These are phyloP conservation scores for Cosmorhoe ocellata DNA, from an alignment of 2,888 invertebrate species.

Conservation along the genomic window DNA sequence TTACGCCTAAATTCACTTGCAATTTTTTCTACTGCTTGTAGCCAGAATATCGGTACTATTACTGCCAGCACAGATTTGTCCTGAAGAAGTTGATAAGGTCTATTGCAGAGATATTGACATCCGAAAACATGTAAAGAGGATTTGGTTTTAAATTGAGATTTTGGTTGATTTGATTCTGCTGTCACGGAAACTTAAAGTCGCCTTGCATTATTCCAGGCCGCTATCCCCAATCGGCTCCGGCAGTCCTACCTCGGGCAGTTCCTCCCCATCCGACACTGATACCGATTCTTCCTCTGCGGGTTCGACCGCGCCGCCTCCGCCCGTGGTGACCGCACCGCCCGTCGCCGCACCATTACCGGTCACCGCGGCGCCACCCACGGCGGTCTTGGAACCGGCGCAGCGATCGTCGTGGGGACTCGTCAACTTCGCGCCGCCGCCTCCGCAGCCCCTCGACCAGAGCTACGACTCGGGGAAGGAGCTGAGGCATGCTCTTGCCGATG, in stretches of 20 bases:
- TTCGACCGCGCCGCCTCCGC: constrained; percentile 81
- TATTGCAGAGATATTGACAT: no score
- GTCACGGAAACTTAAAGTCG: no score
- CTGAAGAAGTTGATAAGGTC: no score
- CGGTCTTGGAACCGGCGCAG: constrained; percentile 53
- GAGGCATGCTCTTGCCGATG: constrained; percentile 81
- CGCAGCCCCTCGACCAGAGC: constrained; percentile 63
- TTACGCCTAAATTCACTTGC: no score
- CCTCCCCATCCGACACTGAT: constrained; percentile 55
- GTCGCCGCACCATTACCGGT: constrained; percentile 45
- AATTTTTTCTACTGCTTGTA: no score
- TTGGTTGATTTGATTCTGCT: neutral
- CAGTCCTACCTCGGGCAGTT: constrained; percentile 76
- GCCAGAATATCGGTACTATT: no score
- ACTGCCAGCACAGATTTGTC: no score
- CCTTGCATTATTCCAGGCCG: constrained; percentile 52
- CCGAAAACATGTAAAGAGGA: no score
- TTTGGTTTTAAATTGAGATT: no score
- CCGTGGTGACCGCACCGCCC: constrained; percentile 66
- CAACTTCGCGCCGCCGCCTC: constrained; percentile 69
- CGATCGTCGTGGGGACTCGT: constrained; percentile 76
- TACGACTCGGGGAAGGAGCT: constrained; percentile 81
- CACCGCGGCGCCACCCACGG: constrained; percentile 42
- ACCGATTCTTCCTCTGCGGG: constrained; percentile 83
- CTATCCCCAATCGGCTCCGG: constrained; percentile 74